phyloP scores from a whole-genome alignment of 2,113 vertebrate genomes.

The Atrichornis clamosus region DNA sequence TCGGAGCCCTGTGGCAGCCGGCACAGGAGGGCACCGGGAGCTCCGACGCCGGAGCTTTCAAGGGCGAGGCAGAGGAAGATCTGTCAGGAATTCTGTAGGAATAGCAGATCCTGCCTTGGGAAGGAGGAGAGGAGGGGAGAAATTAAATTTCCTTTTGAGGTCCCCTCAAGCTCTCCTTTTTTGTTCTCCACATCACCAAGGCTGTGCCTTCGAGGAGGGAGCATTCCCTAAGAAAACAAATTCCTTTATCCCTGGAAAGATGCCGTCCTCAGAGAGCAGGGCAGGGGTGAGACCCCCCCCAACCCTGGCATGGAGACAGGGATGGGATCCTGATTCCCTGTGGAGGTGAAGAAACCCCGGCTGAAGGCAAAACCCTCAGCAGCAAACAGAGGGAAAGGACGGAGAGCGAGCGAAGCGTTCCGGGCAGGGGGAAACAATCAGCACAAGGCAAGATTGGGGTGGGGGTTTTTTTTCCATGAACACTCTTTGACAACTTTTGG shows the following conservation, averaged over 20 bases:
- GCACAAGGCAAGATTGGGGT: not conserved
- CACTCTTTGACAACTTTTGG: not conserved
- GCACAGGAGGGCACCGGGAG: not conserved
- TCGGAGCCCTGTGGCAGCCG: not conserved
- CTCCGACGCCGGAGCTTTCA: not conserved
- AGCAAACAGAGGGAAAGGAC: not conserved
- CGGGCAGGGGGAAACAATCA: not conserved
- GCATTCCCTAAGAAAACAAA: not conserved
- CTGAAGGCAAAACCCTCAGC: not conserved
- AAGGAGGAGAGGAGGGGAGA: not conserved
- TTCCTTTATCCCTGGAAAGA: not conserved
- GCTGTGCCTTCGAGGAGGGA: not conserved
- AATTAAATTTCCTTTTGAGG: not conserved
- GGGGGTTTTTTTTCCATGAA: not conserved
- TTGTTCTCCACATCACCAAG: not conserved
- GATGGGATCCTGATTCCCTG: not conserved
- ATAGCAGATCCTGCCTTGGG: not conserved
- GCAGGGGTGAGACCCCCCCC: not conserved
- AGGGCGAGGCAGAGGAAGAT: not conserved
- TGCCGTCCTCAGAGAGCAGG: not conserved
- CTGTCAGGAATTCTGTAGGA: not conserved
- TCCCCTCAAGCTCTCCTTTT: not conserved
- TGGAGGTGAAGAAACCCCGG: not conserved
- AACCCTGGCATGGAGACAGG: accelerated
- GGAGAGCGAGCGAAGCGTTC: not conserved